A percentile compares a stretch with the other conserved stretches of the same genome.
These are phyloP conservation scores for Porites lobata DNA, from an alignment of 92 coral and sea anemone species.

Conservation along the genomic window DNA sequence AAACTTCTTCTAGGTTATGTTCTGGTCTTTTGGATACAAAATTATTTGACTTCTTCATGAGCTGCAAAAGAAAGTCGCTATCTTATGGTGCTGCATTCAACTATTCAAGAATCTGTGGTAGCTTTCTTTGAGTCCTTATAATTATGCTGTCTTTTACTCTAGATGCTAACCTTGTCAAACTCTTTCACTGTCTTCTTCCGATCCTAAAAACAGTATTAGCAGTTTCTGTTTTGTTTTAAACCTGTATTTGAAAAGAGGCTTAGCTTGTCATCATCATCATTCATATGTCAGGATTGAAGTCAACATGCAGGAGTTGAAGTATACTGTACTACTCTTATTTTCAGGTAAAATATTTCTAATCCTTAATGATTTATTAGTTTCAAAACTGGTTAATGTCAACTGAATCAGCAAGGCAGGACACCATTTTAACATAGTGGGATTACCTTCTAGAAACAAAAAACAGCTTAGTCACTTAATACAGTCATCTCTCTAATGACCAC, in stretches of 20 bases:
- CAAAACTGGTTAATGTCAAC: not conserved
- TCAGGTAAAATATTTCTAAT: not conserved
- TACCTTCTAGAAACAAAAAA: not conserved
- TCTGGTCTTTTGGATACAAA: not conserved
- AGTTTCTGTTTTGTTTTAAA: not conserved
- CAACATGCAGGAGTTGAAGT: not conserved
- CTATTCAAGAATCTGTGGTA: not conserved
- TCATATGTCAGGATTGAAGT: not conserved
- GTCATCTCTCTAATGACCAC: too few relatives aligned
- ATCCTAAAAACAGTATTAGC: not conserved
- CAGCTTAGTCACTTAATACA: not conserved
- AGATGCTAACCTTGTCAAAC: not conserved
- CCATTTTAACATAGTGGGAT: not conserved
- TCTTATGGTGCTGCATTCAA: not conserved
- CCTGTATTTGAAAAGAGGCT: not conserved
- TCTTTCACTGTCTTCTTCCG: not conserved
- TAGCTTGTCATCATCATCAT: not conserved
- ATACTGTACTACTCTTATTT: not conserved
- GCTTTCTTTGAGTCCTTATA: not conserved
- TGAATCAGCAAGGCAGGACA: constrained; percentile 37
- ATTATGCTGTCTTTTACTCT: not conserved
- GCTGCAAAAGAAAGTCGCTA: not conserved
- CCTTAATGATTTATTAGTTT: not conserved
- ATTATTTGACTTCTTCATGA: too few relatives aligned
- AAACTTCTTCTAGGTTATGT: constrained; percentile 79